phyloP scores from a whole-genome alignment of 37 sponge, comb jelly and placozoan species.

The Mnemiopsis leidyi region DNA sequence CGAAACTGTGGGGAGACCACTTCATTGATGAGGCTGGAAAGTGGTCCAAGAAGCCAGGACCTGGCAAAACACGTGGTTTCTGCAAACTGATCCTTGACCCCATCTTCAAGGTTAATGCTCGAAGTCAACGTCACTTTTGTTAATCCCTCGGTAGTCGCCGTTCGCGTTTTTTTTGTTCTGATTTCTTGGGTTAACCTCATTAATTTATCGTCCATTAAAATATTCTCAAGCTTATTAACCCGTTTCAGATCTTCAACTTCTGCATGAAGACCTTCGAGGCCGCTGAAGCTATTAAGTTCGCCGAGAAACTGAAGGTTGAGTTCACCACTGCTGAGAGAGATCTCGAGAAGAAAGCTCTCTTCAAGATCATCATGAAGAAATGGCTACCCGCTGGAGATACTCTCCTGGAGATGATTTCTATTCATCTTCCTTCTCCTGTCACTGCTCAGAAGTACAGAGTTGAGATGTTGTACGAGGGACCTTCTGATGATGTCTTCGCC shows the following conservation, averaged over 20 bases:
- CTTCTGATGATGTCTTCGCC: constrained; percentile 88
- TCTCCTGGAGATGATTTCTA: constrained; percentile 94
- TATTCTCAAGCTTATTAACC: too few relatives aligned
- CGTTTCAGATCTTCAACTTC: constrained; percentile 57
- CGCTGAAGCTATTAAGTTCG: constrained; percentile 35
- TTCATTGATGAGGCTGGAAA: constrained; percentile 88
- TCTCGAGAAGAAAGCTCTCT: constrained; percentile 71
- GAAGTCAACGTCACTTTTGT: too few relatives aligned
- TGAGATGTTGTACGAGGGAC: constrained; percentile 98
- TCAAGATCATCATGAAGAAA: constrained; percentile 77
- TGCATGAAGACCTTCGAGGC: constrained; percentile 48
- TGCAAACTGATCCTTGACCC: constrained; percentile 96
- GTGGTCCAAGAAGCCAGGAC: constrained; percentile 84
- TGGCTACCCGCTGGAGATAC: constrained; percentile 98
- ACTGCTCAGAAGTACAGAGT: constrained; percentile 98
- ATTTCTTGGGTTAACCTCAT: constrained; percentile 91
- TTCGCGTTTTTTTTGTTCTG: too few relatives aligned
- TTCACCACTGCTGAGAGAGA: constrained; percentile 47
- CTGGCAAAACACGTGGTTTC: constrained; percentile 90
- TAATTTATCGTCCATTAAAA: too few relatives aligned
- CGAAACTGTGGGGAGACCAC: constrained; percentile 95
- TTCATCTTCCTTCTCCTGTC: constrained; percentile 95
- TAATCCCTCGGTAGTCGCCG: too few relatives aligned
- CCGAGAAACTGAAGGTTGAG: constrained; percentile 26
- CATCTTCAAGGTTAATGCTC: constrained; percentile 99